These are phyloP conservation scores for Anthrax anthrax DNA, from an alignment of 2,888 invertebrate species.

Conservation along the genomic window DNA sequence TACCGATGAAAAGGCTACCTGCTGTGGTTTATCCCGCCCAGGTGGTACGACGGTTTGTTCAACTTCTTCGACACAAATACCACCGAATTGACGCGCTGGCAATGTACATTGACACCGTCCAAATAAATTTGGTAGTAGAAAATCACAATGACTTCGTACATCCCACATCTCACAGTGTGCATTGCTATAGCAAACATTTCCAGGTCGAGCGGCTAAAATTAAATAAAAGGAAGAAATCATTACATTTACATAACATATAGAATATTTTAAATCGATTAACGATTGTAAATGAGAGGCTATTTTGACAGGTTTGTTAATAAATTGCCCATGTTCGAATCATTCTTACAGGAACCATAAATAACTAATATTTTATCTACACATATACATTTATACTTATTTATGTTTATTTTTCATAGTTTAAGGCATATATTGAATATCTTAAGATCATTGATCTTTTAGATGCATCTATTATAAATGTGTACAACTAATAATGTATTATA, in stretches of 20 bases:
- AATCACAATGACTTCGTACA: conserved; percentile 72
- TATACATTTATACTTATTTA: not conserved
- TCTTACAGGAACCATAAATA: not conserved
- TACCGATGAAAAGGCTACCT: conserved; percentile 1
- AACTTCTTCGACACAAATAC: conserved; percentile 40
- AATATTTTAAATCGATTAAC: not conserved
- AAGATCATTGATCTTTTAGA: too few species aligned
- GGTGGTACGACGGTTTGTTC: not conserved
- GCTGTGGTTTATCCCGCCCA: conserved; percentile 6
- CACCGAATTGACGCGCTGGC: conserved; percentile 48
- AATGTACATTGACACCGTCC: conserved; percentile 73
- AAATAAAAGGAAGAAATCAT: conserved; percentile 7
- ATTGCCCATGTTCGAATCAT: not conserved
- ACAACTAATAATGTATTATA: too few species aligned
- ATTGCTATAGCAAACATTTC: conserved; percentile 80
- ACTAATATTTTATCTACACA: not conserved
- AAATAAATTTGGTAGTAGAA: conserved; percentile 75
- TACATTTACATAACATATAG: too few species aligned
- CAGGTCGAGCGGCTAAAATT: conserved; percentile 66
- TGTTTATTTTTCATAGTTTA: too few species aligned
- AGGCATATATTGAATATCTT: too few species aligned
- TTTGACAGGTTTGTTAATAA: not conserved
- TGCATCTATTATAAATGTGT: too few species aligned
- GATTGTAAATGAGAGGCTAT: not conserved
- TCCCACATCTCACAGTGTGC: conserved; percentile 78